Base-by-base conservation (phyloP, 2,888 invertebrate species). In the Hipparchia semele region DNA sequence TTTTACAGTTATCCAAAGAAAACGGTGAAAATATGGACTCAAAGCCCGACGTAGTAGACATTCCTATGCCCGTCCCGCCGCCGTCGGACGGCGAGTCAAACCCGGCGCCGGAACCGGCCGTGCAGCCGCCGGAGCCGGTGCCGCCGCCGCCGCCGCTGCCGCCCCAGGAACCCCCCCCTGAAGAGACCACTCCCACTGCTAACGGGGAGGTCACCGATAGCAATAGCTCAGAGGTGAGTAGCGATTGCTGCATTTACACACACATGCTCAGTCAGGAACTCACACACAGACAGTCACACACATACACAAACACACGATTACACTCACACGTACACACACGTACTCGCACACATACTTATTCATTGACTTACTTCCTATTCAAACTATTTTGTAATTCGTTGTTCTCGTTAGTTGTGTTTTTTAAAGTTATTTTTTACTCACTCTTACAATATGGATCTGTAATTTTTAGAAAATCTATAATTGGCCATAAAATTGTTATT, bases 21-120 rank as follows among this genome's bases (percentile, higher is more conserved):
- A 94, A 94, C 76, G 94, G 94, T 6, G 90, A 90, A 12, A 76
- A 74, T 10, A 75, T 74, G 39, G 80, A 80, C 58, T 81, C 80
- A 2, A 73, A 76, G 8, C 78, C 80, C 12, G 90, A 96, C 80
- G 95, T 96, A 77, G 93, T 96, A 73, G 96, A 97, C 90, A 97
- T 97, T 84, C 96, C 96, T 45, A 96, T 97, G 88, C 97, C 97
- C 56, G 51, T 74, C n/a, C 76, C 77, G 2, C 89, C 88, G n/a
- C 85, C 83, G 33, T 62, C 62, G 23, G 70, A 70, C 23, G 87
- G 89, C 70, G 70, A 68, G 39, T 65, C 73, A 13, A 62, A 72
- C 56, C 12, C 70, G 23, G 51, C 59, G 64, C 8, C 49, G 62
- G 39, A 66, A 46, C 56, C 8, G 64, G 46, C 12, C 39, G 53